Conservation (phyloP, 2,113 vertebrate species). For the Toxostoma redivivum region DNA sequence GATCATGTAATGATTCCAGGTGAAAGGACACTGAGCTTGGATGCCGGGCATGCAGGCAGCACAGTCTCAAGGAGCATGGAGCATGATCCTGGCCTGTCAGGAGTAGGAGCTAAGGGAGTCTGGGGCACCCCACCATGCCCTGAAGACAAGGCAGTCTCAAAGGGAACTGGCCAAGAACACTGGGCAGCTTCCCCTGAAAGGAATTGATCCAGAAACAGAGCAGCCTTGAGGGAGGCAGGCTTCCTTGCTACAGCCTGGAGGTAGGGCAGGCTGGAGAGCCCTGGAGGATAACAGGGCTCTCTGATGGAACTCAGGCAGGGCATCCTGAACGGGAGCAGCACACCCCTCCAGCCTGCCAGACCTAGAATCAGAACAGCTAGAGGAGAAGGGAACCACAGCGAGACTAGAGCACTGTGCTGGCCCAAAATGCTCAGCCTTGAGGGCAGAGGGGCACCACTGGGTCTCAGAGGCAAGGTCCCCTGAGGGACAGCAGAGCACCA, state of each 20-base stretch:
- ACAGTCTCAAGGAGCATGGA: not conserved
- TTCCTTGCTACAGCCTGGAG: not conserved
- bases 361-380: not conserved
- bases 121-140: not conserved
- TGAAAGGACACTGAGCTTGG: not conserved
- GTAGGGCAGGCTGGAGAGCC: not conserved
- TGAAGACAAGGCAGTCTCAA: not conserved
- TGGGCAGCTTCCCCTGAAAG: not conserved
- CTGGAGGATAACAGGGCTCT: not conserved
- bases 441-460: not conserved
- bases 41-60: not conserved
- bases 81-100: not conserved
- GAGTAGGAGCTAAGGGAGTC: rapidly evolving
- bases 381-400: not conserved
- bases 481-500: not conserved
- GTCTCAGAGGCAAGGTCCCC: not conserved
- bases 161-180: not conserved
- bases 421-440: not conserved
- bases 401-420: not conserved
- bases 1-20: not conserved
- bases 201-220: not conserved
- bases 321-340: not conserved
- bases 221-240: not conserved
- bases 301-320: not conserved
- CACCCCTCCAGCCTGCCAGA: not conserved